These are phyloP conservation scores for Tholera decimalis DNA, from an alignment of 2,888 invertebrate species.

Conservation along the genomic window DNA sequence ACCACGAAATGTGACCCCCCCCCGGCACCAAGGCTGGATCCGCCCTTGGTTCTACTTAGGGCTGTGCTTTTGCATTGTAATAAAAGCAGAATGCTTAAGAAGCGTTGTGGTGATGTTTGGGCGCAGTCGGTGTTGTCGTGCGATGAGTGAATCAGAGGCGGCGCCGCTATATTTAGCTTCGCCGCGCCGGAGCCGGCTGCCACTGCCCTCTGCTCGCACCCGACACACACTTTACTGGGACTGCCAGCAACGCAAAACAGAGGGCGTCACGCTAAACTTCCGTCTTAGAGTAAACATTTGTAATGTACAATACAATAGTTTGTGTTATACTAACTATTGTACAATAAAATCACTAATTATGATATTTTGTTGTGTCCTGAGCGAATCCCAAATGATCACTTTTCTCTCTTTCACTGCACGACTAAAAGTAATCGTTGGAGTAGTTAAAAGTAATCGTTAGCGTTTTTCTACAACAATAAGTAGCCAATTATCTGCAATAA, in stretches of 20 bases:
- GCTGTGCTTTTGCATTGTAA: slow-evolving; percentile 2
- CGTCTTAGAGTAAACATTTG: neutral
- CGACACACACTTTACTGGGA: neutral
- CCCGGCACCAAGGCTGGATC: too few relatives aligned
- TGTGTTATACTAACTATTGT: too few relatives aligned
- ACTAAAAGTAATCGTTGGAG: neutral
- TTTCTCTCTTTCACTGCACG: neutral
- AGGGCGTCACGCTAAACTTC: slow-evolving; percentile 29
- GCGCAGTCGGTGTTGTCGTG: slow-evolving; percentile 36
- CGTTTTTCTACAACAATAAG: neutral
- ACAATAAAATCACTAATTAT: too few relatives aligned
- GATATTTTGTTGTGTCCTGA: too few relatives aligned
- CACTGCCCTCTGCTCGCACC: slow-evolving; percentile 53
- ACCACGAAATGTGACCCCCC: too few relatives aligned
- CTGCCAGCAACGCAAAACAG: slow-evolving; percentile 8
- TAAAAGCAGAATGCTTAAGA: slow-evolving; percentile 26
- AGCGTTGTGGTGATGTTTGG: slow-evolving; percentile 25
- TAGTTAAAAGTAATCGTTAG: neutral
- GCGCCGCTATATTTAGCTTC: slow-evolving; percentile 70
- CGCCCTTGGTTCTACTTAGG: too few relatives aligned
- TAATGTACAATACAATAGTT: too few relatives aligned
- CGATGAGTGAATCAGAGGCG: slow-evolving; percentile 67
- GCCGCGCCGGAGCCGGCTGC: slow-evolving; percentile 45
- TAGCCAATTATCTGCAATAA: neutral
- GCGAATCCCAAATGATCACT: too few relatives aligned